Evolutionary conservation across 2,888 invertebrate species (phyloP).

Genomic region (Venusia cambrica): DNA sequence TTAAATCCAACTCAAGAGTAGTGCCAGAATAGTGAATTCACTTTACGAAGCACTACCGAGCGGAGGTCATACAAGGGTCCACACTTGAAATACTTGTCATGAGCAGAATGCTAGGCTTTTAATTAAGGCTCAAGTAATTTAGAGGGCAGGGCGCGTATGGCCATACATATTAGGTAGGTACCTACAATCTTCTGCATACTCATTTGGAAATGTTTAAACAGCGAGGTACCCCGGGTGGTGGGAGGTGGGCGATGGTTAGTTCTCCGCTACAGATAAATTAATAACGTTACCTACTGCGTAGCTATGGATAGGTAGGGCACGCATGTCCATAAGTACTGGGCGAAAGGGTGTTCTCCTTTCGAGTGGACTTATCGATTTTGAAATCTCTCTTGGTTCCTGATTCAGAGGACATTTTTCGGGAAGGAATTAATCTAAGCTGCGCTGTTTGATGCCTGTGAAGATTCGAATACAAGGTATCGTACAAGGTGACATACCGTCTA

Average conservation of each 20-base stretch:
- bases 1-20: constrained; percentile 31
- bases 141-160: constrained; percentile 63
- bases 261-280: constrained; percentile 78
- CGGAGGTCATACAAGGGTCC: constrained; percentile 44
- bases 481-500: no score
- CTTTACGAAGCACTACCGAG: constrained; percentile 57
- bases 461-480: no score
- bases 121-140: constrained; percentile 79
- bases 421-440: no score
- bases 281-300: constrained; percentile 61
- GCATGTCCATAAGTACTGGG: constrained; percentile 61
- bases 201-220: constrained; percentile 79
- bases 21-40: constrained; percentile 45
- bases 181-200: constrained; percentile 78
- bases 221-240: constrained; percentile 41
- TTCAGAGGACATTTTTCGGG: no score
- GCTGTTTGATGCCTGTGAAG: no score
- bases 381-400: constrained; percentile 10
- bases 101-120: constrained; percentile 77
- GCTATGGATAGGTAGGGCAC: constrained; percentile 62
- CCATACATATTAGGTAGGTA: constrained; percentile 65
- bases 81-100: constrained; percentile 74
- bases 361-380: constrained; percentile 24
- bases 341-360: constrained; percentile 43
- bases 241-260: constrained; percentile 69